Conservation (phyloP, 2,113 vertebrate species). For the Nipponia nippon region DNA sequence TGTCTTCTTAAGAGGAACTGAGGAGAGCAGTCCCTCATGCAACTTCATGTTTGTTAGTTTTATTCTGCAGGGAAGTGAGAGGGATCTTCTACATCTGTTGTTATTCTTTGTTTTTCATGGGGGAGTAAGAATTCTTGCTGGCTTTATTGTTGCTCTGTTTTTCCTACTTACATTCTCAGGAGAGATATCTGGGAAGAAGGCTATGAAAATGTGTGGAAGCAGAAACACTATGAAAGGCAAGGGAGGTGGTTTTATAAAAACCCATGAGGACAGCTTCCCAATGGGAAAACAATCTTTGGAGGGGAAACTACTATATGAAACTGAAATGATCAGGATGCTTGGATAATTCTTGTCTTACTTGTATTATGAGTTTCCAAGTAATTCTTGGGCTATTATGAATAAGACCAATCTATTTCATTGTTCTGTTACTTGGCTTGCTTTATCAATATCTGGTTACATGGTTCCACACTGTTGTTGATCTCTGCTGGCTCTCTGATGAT, state of each 20-base stretch:
- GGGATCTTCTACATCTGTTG: background rate
- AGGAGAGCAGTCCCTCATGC: background rate
- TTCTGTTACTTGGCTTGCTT: background rate
- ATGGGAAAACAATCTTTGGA: background rate
- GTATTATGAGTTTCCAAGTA: background rate
- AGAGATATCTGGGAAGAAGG: background rate
- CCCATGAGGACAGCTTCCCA: background rate
- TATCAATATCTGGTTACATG: background rate
- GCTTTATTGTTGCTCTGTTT: background rate
- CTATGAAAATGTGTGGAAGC: background rate
- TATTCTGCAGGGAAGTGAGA: background rate
- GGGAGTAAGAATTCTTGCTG: background rate
- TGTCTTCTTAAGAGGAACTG: background rate
- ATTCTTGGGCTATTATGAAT: background rate
- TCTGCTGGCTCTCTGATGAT: background rate
- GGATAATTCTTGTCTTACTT: background rate
- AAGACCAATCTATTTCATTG: background rate
- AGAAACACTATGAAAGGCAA: background rate
- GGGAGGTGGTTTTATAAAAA: background rate
- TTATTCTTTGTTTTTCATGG: background rate
- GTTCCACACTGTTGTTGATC: background rate
- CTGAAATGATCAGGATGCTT: background rate
- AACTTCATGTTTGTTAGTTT: background rate
- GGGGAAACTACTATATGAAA: background rate
- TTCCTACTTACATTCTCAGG: background rate